phyloP scores from a whole-genome alignment of 2,113 vertebrate genomes.

The Melozone crissalis region DNA sequence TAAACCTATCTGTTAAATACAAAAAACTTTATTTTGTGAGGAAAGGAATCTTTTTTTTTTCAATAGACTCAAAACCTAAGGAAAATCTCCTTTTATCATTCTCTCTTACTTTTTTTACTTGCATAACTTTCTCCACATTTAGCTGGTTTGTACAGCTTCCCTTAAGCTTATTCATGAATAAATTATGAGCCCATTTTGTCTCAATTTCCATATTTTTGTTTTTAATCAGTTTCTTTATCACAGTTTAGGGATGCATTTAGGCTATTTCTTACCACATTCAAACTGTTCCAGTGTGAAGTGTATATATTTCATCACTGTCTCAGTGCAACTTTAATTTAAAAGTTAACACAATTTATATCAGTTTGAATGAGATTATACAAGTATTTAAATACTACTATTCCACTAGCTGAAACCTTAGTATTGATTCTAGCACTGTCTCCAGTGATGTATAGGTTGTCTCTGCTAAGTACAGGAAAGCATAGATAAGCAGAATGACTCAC shows the following conservation, averaged over 20 bases:
- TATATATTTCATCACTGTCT: background rate
- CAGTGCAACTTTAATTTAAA: background rate
- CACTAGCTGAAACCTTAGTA: background rate
- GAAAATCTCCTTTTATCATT: background rate
- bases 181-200: background rate
- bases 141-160: background rate
- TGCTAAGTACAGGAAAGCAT: background rate
- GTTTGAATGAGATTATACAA: background rate
- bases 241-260: background rate
- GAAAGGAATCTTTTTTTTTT: background rate
- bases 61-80: background rate
- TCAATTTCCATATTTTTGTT: background rate
- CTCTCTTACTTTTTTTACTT: background rate
- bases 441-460: background rate
- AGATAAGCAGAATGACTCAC: background rate
- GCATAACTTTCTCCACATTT: background rate
- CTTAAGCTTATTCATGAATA: background rate
- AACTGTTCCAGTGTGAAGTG: background rate
- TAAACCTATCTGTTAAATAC: background rate
- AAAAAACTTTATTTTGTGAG: background rate
- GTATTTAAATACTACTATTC: background rate
- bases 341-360: background rate
- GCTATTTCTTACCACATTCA: background rate
- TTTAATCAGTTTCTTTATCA: background rate
- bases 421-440: background rate